Evolutionary conservation across 2,888 invertebrate genomes (phyloP).

Genomic region (Empis livida): DNA sequence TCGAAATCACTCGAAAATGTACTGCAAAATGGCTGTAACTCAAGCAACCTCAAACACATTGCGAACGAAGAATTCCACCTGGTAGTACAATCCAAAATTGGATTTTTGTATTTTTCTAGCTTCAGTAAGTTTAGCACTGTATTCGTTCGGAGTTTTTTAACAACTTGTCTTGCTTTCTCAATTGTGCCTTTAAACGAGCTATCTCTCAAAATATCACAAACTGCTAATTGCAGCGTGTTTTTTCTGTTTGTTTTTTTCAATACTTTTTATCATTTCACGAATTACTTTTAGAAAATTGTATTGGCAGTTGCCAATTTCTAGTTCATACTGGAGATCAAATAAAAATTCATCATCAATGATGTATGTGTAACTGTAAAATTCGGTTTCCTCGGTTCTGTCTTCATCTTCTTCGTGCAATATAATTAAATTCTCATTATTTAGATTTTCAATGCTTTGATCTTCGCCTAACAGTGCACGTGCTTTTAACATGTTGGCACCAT

Average conservation of each 20-base stretch:
- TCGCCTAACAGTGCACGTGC: constrained; percentile 1
- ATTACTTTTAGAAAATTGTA: too few species aligned
- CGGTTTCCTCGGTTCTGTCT: not conserved
- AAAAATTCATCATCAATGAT: constrained; percentile 3
- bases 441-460: not conserved
- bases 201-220: not conserved
- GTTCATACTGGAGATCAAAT: constrained; percentile 1
- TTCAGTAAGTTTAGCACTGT: constrained; percentile 1
- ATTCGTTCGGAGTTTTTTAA: not conserved
- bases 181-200: not conserved
- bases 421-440: not conserved
- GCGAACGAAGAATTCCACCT: not conserved
- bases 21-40: not conserved
- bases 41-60: constrained; percentile 1
- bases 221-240: not conserved
- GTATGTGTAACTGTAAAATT: not conserved
- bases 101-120: not conserved
- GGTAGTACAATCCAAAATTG: not conserved
- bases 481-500: constrained; percentile 10
- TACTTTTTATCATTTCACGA: not conserved
- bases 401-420: constrained; percentile 1
- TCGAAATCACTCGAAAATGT: constrained; percentile 1
- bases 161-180: not conserved
- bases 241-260: not conserved
- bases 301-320: not conserved